Conservation (phyloP, 2,113 vertebrate species). For the rabbit (Oryctolagus cuniculus) region mOryCun1.1 NC_091450.1:12316001-12316500, state of each 20-base stretch:
- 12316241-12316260: background rate
- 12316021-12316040: background rate
- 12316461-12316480: background rate
- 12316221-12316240: background rate
- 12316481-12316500: too few species aligned
- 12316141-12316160: too few species aligned
- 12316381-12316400: background rate
- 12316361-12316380: background rate
- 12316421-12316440: background rate
- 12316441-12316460: background rate
- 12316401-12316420: background rate
- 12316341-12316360: background rate
- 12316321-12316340: background rate
- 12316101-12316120: too few species aligned
- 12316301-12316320: background rate
- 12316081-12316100: too few species aligned
- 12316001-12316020: background rate
- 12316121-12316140: too few species aligned
- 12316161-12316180: too few species aligned
- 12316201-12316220: too few species aligned
- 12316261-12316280: background rate
- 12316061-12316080: too few species aligned
- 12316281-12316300: background rate
- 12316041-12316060: background rate
- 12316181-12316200: too few species aligned